These are phyloP conservation scores for Propithecus deckenii DNA, from an alignment of 2,797 vertebrate genomes.

Conservation along the genomic window DNA sequence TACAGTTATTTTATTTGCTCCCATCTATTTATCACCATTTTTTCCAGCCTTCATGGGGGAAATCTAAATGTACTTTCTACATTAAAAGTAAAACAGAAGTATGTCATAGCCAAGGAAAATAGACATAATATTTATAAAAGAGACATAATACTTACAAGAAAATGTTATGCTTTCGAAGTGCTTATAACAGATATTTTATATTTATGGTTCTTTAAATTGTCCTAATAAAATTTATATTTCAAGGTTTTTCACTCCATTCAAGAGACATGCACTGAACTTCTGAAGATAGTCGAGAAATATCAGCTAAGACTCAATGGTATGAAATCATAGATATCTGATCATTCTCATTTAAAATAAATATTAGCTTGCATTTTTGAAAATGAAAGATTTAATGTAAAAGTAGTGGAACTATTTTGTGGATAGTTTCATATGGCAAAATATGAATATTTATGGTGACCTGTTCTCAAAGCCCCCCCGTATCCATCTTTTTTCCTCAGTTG, in stretches of 20 bases:
- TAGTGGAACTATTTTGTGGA: constrained; percentile 28
- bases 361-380: constrained; percentile 55
- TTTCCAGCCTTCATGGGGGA: background rate
- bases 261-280: constrained; percentile 88
- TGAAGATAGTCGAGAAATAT: constrained; percentile 92
- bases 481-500: background rate
- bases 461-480: background rate
- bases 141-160: background rate
- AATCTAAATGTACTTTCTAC: constrained; percentile 38
- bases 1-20: background rate
- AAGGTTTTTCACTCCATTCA: constrained; percentile 91
- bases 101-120: background rate
- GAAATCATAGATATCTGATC: constrained; percentile 58
- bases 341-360: constrained; percentile 41
- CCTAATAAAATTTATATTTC: constrained; percentile 67
- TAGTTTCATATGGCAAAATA: constrained; percentile 22
- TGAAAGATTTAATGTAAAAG: constrained; percentile 53
- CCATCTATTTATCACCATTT: background rate
- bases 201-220: constrained; percentile 60
- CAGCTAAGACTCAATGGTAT: constrained; percentile 90
- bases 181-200: background rate
- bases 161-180: constrained; percentile 25
- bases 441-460: background rate
- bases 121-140: background rate
- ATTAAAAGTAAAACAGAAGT: constrained; percentile 42